Percentiles rank a stretch among this genome's conserved stretches.
Evolutionary conservation across 1,140 invertebrate species (phyloP).

Genomic region (Phortica variegata): DNA sequence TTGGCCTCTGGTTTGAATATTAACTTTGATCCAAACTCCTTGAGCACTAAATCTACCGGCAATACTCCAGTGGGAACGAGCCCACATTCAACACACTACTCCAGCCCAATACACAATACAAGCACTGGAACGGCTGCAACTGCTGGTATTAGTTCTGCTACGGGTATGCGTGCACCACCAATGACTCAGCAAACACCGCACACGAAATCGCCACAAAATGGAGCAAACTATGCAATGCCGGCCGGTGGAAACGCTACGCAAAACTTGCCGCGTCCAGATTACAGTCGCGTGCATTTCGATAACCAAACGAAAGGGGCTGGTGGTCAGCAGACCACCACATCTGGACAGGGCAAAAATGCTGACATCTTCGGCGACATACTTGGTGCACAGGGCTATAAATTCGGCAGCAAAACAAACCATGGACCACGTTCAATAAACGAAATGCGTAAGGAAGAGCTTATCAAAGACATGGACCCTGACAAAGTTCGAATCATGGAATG

Average conservation of each 20-base stretch:
- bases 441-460: constrained; percentile 86
- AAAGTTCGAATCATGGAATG: constrained; percentile 80
- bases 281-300: constrained; percentile 71
- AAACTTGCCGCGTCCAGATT: constrained; percentile 57
- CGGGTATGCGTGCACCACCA: constrained; percentile 2
- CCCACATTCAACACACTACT: constrained; percentile 53
- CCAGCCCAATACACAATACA: constrained; percentile 57
- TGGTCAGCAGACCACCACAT: constrained; percentile 26
- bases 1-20: constrained; percentile 54
- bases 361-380: constrained; percentile 90
- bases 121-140: neutral
- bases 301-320: constrained; percentile 50
- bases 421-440: constrained; percentile 88
- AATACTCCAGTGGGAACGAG: constrained; percentile 36
- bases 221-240: constrained; percentile 6
- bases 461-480: constrained; percentile 88
- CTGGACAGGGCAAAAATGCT: constrained; percentile 57
- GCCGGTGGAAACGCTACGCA: constrained; percentile 14
- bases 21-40: constrained; percentile 43
- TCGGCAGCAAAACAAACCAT: constrained; percentile 72
- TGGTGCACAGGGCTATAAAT: constrained; percentile 84
- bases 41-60: constrained; percentile 36
- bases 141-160: neutral
- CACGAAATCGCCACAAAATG: constrained; percentile 17
- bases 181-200: constrained; percentile 11